phyloP scores from a whole-genome alignment of 37 sponge, comb jelly and placozoan species.

The Chondrosia reniformis region DNA sequence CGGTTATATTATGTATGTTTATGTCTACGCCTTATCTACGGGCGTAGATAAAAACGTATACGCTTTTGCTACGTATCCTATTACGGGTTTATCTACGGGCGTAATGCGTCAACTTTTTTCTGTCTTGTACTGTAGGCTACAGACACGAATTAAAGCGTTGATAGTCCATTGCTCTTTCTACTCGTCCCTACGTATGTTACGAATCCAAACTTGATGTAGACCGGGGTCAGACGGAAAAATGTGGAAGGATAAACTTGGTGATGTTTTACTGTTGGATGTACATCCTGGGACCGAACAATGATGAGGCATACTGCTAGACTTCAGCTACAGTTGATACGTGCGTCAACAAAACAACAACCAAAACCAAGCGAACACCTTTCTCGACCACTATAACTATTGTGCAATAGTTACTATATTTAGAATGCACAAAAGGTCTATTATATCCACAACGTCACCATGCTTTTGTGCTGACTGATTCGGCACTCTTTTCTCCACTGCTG shows the following conservation, averaged over 20 bases:
- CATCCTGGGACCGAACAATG: conserved; percentile 1
- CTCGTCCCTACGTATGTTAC: neutral
- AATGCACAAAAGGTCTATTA: neutral
- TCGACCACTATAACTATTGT: neutral
- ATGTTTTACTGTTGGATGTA: neutral
- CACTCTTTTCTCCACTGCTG: conserved; percentile 19
- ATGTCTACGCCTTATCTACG: too few relatives aligned
- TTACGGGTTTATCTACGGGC: too few relatives aligned
- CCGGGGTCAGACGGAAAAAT: neutral
- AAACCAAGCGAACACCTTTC: neutral
- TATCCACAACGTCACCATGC: conserved; percentile 15
- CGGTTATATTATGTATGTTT: too few relatives aligned
- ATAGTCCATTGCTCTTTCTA: neutral
- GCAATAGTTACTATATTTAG: neutral
- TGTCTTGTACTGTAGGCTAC: too few relatives aligned
- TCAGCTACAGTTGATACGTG: too few relatives aligned
- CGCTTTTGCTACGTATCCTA: too few relatives aligned
- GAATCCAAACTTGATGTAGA: neutral
- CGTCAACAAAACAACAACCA: too few relatives aligned
- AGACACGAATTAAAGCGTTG: neutral
- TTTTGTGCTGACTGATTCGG: neutral
- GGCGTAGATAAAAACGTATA: too few relatives aligned
- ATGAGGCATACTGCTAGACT: neutral
- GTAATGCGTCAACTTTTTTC: too few relatives aligned
- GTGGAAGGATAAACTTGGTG: neutral